Evolutionary conservation across 2,113 vertebrate species (phyloP), one percentile per base, ranked within the genome.

Genomic region (Hylia prasina): DNA sequence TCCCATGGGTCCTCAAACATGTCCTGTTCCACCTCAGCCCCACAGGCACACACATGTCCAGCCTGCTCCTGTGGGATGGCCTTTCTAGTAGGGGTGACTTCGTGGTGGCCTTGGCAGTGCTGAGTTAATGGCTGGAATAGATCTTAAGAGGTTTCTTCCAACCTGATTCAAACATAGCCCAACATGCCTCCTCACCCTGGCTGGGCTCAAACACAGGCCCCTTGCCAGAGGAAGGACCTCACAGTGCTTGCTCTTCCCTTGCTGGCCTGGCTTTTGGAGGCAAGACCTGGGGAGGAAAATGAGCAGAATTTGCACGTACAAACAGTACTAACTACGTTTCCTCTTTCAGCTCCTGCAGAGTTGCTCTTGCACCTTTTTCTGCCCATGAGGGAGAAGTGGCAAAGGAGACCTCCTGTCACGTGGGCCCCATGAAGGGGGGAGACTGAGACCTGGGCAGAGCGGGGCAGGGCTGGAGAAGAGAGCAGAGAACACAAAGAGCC

Each of bases 41-140:
- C 0, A 4, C 13, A 75, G 56, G 54, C 39, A 78, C 68, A 51
- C 28, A 19, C 0, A 0, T 21, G 19, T 56, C 76, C 61, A 54
- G 48, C 39, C 6, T 31, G 63, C 14, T 54, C 4, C 5, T 42
- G 25, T 2, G 25, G 54, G 12, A 18, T 81, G 35, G 21, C 14
- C 35, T 54, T 66, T 40, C 58, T 12, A 30, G 40, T 12, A 30
- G 40, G 45, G 25, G 22, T 39, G 68, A 61, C 35, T 51, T 0
- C 0, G 5, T 19, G 48, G 64, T 77, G 64, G 56, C 25, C 28
- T 56, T 48, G 40, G 31, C 27, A 63, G 12, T 28, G 63, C 31
- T 77, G 87, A n/a, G 6, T 61, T 20, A 40, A 35, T 20, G 22
- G 47, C 0, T 83, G 48, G 27, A 83, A 27, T 56, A 0, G 0